Conservation (phyloP, 2,113 vertebrate genomes). For the Lasiurus borealis region DNA sequence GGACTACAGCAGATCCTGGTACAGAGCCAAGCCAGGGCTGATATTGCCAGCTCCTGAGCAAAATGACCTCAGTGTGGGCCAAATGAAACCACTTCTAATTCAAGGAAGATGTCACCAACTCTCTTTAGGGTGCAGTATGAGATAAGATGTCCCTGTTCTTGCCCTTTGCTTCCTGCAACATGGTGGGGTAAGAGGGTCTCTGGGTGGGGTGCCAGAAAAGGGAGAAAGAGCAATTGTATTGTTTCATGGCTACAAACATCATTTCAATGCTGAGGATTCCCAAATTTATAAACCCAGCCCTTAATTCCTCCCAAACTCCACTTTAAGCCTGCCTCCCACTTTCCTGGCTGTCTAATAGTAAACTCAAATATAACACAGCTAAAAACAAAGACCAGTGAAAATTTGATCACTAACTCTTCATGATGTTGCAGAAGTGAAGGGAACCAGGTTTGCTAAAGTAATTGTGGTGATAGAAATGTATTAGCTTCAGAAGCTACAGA, state of each 20-base stretch:
- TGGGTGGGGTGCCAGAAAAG: neutral
- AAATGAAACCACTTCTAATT: constrained; percentile 40
- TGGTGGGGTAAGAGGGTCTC: neutral
- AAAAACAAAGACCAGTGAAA: too few species aligned
- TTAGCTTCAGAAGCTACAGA: too few species aligned
- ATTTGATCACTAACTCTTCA: too few species aligned
- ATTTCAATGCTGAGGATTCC: neutral
- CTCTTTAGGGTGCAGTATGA: neutral
- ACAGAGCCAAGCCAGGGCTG: neutral
- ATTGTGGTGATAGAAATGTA: too few species aligned
- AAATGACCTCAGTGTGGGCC: neutral
- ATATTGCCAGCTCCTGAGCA: constrained; percentile 48
- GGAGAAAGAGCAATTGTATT: neutral
- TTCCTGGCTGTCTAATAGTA: neutral
- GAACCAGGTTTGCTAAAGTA: too few species aligned
- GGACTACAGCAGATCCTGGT: neutral
- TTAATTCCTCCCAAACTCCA: neutral
- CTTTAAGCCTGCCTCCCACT: neutral
- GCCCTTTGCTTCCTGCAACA: neutral
- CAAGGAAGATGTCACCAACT: constrained; percentile 28
- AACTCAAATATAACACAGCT: neutral
- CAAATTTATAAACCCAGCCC: neutral
- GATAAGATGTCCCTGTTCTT: neutral
- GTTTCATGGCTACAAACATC: neutral
- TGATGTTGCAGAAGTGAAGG: too few species aligned